Conservation (phyloP, 2,113 vertebrate species). For the Carassius gibelio region DNA sequence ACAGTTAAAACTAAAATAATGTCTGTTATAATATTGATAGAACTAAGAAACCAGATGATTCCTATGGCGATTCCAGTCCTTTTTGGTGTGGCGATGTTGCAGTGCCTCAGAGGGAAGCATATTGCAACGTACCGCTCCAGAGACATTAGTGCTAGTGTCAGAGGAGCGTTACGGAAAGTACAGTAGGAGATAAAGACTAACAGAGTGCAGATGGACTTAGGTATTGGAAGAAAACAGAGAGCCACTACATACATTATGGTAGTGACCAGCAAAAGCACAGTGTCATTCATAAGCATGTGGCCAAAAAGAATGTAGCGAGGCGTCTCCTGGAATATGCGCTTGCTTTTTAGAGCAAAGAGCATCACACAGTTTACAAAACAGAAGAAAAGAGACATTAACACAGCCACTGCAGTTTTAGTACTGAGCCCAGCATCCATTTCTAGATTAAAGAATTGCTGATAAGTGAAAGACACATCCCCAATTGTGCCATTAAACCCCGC, state of each 20-base stretch:
- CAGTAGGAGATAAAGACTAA: constrained; percentile 9
- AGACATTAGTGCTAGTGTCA: constrained; percentile 59
- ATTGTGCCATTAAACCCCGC: constrained; percentile 19
- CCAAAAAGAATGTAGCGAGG: constrained; percentile 53
- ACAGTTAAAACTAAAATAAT: constrained; percentile 21
- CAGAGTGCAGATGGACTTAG: constrained; percentile 24
- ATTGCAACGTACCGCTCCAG: constrained; percentile 59
- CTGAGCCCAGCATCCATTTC: neutral
- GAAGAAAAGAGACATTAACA: constrained; percentile 27
- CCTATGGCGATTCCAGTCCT: constrained; percentile 42
- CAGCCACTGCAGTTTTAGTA: neutral
- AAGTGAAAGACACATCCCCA: neutral
- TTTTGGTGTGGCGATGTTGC: constrained; percentile 48
- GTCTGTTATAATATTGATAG: constrained; percentile 35
- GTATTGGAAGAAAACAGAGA: neutral
- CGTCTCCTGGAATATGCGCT: constrained; percentile 31
- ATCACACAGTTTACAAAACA: constrained; percentile 48
- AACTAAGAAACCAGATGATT: constrained; percentile 48
- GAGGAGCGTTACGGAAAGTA: constrained; percentile 49
- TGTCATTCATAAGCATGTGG: constrained; percentile 59
- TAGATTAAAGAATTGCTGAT: neutral
- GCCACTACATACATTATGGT: constrained; percentile 20
- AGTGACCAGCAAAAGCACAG: constrained; percentile 30
- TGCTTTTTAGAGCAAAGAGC: constrained; percentile 40
- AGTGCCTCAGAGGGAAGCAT: constrained; percentile 54